Base-by-base conservation (phyloP, 2,113 vertebrate genomes). In the Otus sunia region DNA sequence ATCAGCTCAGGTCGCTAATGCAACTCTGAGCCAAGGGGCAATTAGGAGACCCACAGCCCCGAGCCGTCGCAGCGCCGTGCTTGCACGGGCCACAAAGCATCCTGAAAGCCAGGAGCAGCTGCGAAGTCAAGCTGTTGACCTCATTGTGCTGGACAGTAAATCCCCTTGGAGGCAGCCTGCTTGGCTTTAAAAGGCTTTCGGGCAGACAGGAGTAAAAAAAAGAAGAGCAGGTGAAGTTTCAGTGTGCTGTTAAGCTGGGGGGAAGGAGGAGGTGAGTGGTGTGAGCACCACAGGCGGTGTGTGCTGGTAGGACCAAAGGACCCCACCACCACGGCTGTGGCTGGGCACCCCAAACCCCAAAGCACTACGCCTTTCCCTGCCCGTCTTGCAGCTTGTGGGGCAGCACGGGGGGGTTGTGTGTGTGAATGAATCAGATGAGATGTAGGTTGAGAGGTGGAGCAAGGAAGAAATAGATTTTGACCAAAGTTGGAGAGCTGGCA, bases 11-110 rank as follows among this genome's bases (percentile, higher is more conserved):
- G 86, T 53, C 25, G 5, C 83, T 91, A 94, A 93, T 86, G 92
- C 50, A 88, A 34, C 26, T 76, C 71, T 79, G 67, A 86, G 88
- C 18, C 36, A 68, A 94, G 69, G 86, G 74, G 36, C 77, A 75
- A 36, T 37, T 14, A 69, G 36, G 27, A 60, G 27, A 62, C 36
- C 53, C 4, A 2, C 39, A 76, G 67, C 67, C 50, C 73, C 17
- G 37, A 87, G 80, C 59, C 0, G 0, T 77, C 6, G 4, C 32
- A 11, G 18, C 1, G 3, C 4, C 0, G 1, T 0, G 23, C 45
- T 58, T 22, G 50, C 10, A 7, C 62, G 58, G 55, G 52, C 41
- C 76, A 81, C 2, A 0, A 14, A 76, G 21, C 1, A 1, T 41
- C 39, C 59, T 15, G 13, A 91, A 81, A 86, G 72, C 27, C 67